phyloP scores from a whole-genome alignment of 1,140 invertebrate genomes.

The Polyergus mexicanus region DNA sequence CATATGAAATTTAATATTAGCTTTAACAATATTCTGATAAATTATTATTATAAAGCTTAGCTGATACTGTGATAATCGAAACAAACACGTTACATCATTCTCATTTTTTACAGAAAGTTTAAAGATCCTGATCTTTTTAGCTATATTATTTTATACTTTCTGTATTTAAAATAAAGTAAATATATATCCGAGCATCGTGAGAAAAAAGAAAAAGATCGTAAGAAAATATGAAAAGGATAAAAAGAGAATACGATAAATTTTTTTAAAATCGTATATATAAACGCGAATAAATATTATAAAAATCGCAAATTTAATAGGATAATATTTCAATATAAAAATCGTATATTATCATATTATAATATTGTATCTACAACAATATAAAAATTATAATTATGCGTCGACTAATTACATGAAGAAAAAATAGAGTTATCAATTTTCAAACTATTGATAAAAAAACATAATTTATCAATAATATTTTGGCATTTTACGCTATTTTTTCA shows the following conservation, averaged over 20 bases:
- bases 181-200: neutral
- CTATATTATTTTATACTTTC: neutral
- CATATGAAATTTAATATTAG: neutral
- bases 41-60: neutral
- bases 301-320: neutral
- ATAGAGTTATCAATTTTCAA: constrained; percentile 9
- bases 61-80: neutral
- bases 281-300: neutral
- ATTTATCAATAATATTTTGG: neutral
- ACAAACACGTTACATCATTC: neutral
- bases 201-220: neutral
- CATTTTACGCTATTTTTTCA: neutral
- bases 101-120: neutral
- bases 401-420: neutral
- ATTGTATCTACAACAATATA: neutral
- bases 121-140: neutral
- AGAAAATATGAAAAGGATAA: neutral
- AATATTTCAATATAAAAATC: neutral
- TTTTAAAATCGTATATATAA: neutral
- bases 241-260: neutral
- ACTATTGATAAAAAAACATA: neutral
- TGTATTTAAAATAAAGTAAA: constrained; percentile 5
- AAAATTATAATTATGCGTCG: neutral
- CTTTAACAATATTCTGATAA: neutral
- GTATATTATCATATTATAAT: neutral